Base-by-base conservation (phyloP, 2,113 vertebrate genomes). In the Melanostigma gelatinosum region DNA sequence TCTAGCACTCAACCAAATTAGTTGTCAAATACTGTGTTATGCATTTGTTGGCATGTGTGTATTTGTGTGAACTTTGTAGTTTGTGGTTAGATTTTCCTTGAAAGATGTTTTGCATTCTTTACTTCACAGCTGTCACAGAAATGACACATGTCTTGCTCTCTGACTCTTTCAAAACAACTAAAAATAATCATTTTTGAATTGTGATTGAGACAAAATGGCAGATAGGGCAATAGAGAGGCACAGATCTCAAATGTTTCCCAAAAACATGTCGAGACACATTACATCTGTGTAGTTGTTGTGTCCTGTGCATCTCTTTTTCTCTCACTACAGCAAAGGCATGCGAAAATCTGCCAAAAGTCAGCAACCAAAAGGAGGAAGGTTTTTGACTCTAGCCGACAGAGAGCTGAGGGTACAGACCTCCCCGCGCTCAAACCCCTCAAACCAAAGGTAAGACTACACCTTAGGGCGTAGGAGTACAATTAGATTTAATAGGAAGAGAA, bases 371-470 rank as follows among this genome's bases (percentile, higher is more conserved):
- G 75, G 85, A 96, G 98, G 79, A 99, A 96, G 91, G 90, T 96
- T 40, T 99, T 99, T 4, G 97, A 99, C 88, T 99, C 98, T 27
- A 97, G 98, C 86, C 95, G 98, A 80, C 98, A 99, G 88, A 96
- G 98, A 95, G 98, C 97, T 50, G 97, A 99, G 85, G 98, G 98
- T 86, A 99, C 98, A 61, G 98, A 99, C 76, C 97, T 99, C 90
- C 86, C 97, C 27, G 93, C 86, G 72, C 94, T 99, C 48, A 99
- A 99, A 94, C 98, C 98, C 70, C 87, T 99, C 63, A 99, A 99
- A 92, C 95, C 97, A 80, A 96, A 96, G 94, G 97, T 99, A 93
- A 93, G 91, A 87, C 64, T 22, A 8, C 63, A 40, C 18, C 44
- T 12, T 0, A 3, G 16, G 3, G 20, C 4, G n/a, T 22, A 0